Base-by-base conservation (phyloP, 1,140 invertebrate genomes). In the Cotesia chilonis region DNA sequence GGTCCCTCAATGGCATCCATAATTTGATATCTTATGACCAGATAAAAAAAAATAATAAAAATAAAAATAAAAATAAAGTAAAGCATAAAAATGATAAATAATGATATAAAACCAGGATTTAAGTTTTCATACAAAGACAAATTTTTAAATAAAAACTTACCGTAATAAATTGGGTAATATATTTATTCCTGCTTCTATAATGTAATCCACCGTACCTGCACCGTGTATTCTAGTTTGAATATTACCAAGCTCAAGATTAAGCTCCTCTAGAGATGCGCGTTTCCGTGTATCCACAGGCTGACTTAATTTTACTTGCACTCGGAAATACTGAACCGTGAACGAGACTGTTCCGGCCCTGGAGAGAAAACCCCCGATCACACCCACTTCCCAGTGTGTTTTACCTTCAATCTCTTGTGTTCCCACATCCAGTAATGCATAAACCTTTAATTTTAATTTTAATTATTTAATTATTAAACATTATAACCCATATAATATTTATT, bases 221-320 rank as follows among this genome's bases (percentile, higher is more conserved):
- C 94, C 94, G 75, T 95, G 84, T 64, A 85, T 79, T 41, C 85
- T 78, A 0, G 94, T 87, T 84, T 94, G 93, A 75, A 95, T 94
- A 80, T 95, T 95, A 14, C 94, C 94, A 76, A 96, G 81, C 84
- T 94, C 92, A 12, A 96, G 83, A 77, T 95, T 89, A 9, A 95
- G 85, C 68, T 93, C 90, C 77, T 92, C 90, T 7, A 95, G 88
- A 72, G 87, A 84, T 1, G 93, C 91, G 12, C 88, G 89, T 73
- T 94, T 91, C 61, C 93, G 87, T 0, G 92, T 92, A 79, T 96
- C 94, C 65, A 95, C 83, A 0, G 92, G 89, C 81, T 95, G 94
- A 74, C 90, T 92, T 0, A 94, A 77, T 64, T 90, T 90, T 0
- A 94, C 74, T 75, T 89, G 85, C n/a, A 89, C 90, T 71, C 89